Evolutionary conservation across 2,113 vertebrate species (phyloP), one percentile per base, ranked within the genome.

Genomic region (Eptesicus fuscus): DNA sequence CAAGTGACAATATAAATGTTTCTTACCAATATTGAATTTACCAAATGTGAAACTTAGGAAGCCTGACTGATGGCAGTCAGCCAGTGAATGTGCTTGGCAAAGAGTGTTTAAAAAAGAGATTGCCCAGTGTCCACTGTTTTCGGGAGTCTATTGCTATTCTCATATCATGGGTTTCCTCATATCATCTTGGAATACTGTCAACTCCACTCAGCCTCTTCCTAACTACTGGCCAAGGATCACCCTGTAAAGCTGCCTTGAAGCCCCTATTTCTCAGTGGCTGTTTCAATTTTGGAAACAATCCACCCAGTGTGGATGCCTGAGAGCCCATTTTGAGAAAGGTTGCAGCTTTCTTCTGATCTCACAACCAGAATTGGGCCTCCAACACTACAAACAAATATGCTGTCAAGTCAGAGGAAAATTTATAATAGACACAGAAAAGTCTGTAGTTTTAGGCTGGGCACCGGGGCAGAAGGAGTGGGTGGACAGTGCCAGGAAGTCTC

Each of bases 1-100:
- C 61, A 69, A 70, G 32, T 49, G 44, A 56, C 28, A 83, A n/a
- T 61, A 76, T 11, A 80, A 25, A 17, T 0, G 0, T 85, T 63
- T 86, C 78, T 69, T 90, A 79, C 65, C 88, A 86, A 17, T 92
- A 63, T 32, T 92, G 87, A 65, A 73, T 74, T 47, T 85, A 47
- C 35, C 30, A 61, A 37, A 61, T 85, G 22, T 67, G 56, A 70
- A 88, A 40, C 42, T 37, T n/a, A 40, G 87, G 13, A 73, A 86
- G 5, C 1, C 71, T 47, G 63, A 18, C 1, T 1, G 13, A 23
- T 79, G 59, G 22, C 63, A 40, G 7, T 71, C 61, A 70, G 59
- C 42, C 4, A 59, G 30, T 28, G 28, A 70, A 56, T 12, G 53
- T 80, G 71, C 59, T 53, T 35, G 25, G 65, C 30, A 32, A 76